A percentile compares a stretch with the other conserved stretches of the same genome.
These are phyloP conservation scores for Sebastes trivittatus DNA, from an alignment of 2,797 vertebrate species.

Conservation along the genomic window DNA sequence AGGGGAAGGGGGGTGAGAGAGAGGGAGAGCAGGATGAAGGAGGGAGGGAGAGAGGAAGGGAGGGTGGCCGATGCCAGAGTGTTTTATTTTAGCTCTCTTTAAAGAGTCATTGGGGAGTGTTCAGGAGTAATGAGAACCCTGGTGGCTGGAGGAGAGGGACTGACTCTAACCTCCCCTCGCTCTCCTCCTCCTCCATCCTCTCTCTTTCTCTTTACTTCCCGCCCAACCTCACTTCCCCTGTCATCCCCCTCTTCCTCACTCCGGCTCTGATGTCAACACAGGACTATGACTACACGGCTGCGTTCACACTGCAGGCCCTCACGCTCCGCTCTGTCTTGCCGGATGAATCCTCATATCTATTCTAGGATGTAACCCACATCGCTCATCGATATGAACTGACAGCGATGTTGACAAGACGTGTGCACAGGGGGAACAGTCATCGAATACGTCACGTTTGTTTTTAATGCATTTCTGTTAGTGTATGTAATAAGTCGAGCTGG, in stretches of 20 bases:
- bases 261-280: conserved; percentile 34
- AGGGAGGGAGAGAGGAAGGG: conserved; percentile 17
- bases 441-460: not conserved
- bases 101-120: conserved; percentile 78
- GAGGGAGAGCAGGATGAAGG: conserved; percentile 6
- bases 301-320: conserved; percentile 28
- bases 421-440: not conserved
- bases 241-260: conserved; percentile 40
- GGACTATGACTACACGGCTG: conserved; percentile 4
- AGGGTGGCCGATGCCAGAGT: conserved; percentile 69
- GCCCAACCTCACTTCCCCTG: conserved; percentile 43
- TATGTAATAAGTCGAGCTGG: not conserved
- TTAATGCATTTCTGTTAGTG: not conserved
- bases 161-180: conserved; percentile 32
- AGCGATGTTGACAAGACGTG: conserved; percentile 11
- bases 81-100: conserved; percentile 82
- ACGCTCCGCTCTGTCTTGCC: conserved; percentile 11
- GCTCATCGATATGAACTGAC: conserved; percentile 28
- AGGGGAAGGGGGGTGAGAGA: conserved; percentile 42
- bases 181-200: conserved; percentile 32
- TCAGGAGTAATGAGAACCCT: conserved; percentile 77
- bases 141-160: conserved; percentile 70
- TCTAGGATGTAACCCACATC: conserved; percentile 42
- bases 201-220: conserved; percentile 40
- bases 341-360: conserved; percentile 41